Evolutionary conservation across 2,113 vertebrate species (phyloP), one percentile per base, ranked within the genome.

Genomic region (Thalassarche chlororhynchos): DNA sequence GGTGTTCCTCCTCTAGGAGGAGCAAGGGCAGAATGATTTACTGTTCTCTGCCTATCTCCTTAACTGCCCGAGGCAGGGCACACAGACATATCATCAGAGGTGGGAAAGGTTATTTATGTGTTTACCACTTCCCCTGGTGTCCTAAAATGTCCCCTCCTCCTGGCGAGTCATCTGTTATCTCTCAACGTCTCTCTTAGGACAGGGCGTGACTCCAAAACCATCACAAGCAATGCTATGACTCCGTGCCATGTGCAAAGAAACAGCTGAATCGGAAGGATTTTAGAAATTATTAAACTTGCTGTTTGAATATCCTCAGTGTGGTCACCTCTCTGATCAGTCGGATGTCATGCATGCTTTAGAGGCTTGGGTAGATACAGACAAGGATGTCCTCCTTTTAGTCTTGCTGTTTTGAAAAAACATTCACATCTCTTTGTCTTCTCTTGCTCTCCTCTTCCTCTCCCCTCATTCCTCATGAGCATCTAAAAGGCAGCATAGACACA

Each of bases 101-200:
- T 80, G 29, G 60, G 47, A 86, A 89, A 93, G 60, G 55, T 87
- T 93, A 86, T 94, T 97, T 93, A 84, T 92, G 71, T 89, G 85
- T 90, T 93, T 93, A 77, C 54, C 54, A 42, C 46, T 90, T 93
- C 55, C 13, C 10, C 9, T 42, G 8, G 5, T 80, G 40, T 96
- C 76, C 88, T 80, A 76, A 92, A 90, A 40, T 55, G 28, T 89
- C 60, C 61, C 15, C 28, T 57, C 54, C 58, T 77, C 44, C 44
- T 57, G 49, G 40, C 6, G 0, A 94, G 49, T 90, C 84, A 54
- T 87, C 62, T 77, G 17, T 83, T 72, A 54, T 64, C 23, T 55
- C 69, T 88, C 40, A 58, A n/a, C 5, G 1, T 47, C 51, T 69
- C n/a, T 57, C 47, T 52, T 55, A 52, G 66, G 40, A 38, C 1